Evolutionary conservation across 2,888 invertebrate species (phyloP).

Genomic region (Eugnorisma glareosa): DNA sequence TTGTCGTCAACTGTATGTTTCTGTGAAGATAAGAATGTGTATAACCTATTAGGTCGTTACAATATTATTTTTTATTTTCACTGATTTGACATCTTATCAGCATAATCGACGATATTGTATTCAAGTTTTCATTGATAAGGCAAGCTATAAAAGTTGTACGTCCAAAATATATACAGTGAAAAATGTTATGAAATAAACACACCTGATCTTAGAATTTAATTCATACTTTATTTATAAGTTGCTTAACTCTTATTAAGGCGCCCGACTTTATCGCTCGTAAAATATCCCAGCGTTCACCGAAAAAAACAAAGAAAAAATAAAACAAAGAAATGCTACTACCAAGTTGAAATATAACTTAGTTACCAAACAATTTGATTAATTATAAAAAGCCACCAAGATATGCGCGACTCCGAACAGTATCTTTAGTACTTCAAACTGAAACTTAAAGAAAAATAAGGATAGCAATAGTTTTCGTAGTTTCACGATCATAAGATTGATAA

Average conservation of each 20-base stretch:
- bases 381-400: constrained; percentile 49
- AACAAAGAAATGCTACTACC: constrained; percentile 53
- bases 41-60: not conserved
- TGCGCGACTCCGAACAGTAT: constrained; percentile 24
- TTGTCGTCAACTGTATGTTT: constrained; percentile 26
- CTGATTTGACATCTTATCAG: not conserved
- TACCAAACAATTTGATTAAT: constrained; percentile 67
- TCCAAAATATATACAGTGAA: constrained; percentile 32
- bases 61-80: not conserved
- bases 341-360: constrained; percentile 57
- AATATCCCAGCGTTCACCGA: constrained; percentile 63
- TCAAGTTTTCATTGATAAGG: constrained; percentile 29
- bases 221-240: constrained; percentile 73
- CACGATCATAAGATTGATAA: constrained; percentile 80
- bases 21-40: constrained; percentile 1
- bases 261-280: constrained; percentile 73
- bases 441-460: constrained; percentile 85
- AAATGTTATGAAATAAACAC: constrained; percentile 50
- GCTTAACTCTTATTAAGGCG: constrained; percentile 69
- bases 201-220: constrained; percentile 67
- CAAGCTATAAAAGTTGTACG: constrained; percentile 33
- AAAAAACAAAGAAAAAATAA: constrained; percentile 67
- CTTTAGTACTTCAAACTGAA: constrained; percentile 65
- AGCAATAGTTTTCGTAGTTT: constrained; percentile 86
- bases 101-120: constrained; percentile 9